phyloP scores from a whole-genome alignment of 2,888 invertebrate species.

The Campaea margaritaria region DNA sequence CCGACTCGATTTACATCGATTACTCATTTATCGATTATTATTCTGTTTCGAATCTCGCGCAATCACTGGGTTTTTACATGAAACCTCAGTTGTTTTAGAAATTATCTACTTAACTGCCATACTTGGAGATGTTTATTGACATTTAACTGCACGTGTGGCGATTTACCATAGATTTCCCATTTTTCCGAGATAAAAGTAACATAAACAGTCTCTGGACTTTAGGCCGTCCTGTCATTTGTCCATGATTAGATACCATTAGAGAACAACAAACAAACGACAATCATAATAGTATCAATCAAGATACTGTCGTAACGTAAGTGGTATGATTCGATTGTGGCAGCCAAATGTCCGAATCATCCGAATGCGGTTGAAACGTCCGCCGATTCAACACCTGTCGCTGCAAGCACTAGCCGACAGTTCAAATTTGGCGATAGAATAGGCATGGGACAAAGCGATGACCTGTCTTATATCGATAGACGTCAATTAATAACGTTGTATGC shows the following conservation, averaged over 20 bases:
- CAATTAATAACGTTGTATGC: too few relatives aligned
- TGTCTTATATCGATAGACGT: slow-evolving; percentile 31
- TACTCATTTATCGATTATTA: slow-evolving; percentile 48
- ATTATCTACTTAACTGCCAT: too few relatives aligned
- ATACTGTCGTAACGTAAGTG: slow-evolving; percentile 7
- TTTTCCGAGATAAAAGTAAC: too few relatives aligned
- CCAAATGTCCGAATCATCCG: slow-evolving; percentile 8
- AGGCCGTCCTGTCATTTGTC: too few relatives aligned
- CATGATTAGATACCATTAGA: too few relatives aligned
- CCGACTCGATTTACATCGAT: slow-evolving; percentile 41
- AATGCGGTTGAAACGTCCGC: slow-evolving; percentile 30
- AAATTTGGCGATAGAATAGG: slow-evolving; percentile 45
- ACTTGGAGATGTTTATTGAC: too few relatives aligned
- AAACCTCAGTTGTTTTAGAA: slow-evolving; percentile 19
- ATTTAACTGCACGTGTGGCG: too few relatives aligned
- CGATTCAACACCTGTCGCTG: slow-evolving; percentile 68
- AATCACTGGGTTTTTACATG: slow-evolving; percentile 54
- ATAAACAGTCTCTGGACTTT: too few relatives aligned
- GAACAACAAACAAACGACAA: not conserved
- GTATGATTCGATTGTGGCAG: slow-evolving; percentile 31
- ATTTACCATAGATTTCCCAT: too few relatives aligned
- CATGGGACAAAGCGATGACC: slow-evolving; percentile 26
- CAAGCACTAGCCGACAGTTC: slow-evolving; percentile 61
- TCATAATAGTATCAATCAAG: too few relatives aligned
- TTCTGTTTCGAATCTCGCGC: slow-evolving; percentile 48